These are phyloP conservation scores for Neodon shergylaensis DNA, from an alignment of 2,113 vertebrate species.

Conservation along the genomic window DNA sequence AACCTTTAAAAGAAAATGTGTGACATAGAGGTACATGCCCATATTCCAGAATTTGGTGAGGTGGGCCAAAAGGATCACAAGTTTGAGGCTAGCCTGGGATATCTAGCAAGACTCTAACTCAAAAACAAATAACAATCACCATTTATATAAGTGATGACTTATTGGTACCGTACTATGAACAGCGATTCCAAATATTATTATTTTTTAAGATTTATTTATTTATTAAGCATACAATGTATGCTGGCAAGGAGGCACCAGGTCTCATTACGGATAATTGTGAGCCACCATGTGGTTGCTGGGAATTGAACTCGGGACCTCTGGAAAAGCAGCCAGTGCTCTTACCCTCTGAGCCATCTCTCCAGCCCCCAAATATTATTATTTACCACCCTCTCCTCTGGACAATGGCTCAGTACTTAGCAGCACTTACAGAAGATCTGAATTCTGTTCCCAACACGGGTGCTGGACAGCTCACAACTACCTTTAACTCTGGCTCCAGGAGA, in stretches of 20 bases:
- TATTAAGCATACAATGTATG: too few species aligned
- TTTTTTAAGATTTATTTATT: not conserved
- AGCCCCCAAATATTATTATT: not conserved
- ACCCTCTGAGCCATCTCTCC: too few species aligned
- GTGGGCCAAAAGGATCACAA: too few species aligned
- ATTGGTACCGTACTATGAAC: not conserved
- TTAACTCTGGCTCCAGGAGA: not conserved
- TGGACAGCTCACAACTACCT: not conserved
- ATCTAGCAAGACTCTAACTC: not conserved
- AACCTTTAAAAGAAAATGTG: not conserved
- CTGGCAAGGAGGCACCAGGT: too few species aligned
- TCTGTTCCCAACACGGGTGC: not conserved
- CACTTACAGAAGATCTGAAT: not conserved
- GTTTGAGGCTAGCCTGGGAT: not conserved
- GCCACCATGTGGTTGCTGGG: too few species aligned
- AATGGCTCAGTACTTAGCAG: not conserved
- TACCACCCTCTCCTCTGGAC: too few species aligned
- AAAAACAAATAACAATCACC: not conserved
- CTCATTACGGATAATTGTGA: too few species aligned
- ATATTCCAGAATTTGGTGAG: not conserved
- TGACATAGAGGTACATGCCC: not conserved
- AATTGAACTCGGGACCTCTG: too few species aligned
- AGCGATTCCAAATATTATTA: not conserved
- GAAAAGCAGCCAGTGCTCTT: too few species aligned
- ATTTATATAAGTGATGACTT: not conserved